Evolutionary conservation across 2,113 vertebrate genomes (phyloP).

Genomic region (Nesoenas mayeri): DNA sequence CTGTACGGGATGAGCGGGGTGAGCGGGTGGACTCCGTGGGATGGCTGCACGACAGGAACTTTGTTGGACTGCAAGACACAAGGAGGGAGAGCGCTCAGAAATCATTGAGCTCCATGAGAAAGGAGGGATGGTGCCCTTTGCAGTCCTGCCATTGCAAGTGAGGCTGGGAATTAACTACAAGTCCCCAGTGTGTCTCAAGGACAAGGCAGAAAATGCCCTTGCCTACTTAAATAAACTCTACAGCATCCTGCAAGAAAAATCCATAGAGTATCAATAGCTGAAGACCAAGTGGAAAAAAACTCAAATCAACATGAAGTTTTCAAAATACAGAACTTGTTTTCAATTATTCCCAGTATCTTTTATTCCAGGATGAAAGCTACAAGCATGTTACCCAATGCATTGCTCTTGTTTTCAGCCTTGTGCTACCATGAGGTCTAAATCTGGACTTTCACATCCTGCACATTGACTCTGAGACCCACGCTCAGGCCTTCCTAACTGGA

Average conservation of each 20-base stretch:
- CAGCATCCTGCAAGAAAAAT: neutral
- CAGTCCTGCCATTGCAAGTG: neutral
- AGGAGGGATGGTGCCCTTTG: neutral
- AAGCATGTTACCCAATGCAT: neutral
- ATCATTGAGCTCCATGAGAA: accelerated
- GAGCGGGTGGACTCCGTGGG: conserved; percentile 92
- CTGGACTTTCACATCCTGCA: neutral
- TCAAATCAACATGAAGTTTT: neutral
- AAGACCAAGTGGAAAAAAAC: neutral
- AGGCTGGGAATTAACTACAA: neutral
- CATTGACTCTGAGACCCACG: neutral
- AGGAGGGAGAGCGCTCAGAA: neutral
- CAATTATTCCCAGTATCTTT: neutral
- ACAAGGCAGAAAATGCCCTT: neutral
- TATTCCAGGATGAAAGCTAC: neutral
- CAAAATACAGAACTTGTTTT: neutral
- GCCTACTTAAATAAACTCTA: neutral
- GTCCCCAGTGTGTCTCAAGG: neutral
- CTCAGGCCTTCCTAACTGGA: neutral
- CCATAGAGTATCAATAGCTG: neutral
- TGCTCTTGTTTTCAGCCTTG: neutral
- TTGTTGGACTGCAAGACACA: conserved; percentile 92
- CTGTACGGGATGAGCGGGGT: conserved; percentile 92
- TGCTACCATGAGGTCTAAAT: neutral
- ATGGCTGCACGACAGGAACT: conserved; percentile 91